phyloP scores from a whole-genome alignment of 1,140 invertebrate genomes.

The Cotesia typhae region DNA sequence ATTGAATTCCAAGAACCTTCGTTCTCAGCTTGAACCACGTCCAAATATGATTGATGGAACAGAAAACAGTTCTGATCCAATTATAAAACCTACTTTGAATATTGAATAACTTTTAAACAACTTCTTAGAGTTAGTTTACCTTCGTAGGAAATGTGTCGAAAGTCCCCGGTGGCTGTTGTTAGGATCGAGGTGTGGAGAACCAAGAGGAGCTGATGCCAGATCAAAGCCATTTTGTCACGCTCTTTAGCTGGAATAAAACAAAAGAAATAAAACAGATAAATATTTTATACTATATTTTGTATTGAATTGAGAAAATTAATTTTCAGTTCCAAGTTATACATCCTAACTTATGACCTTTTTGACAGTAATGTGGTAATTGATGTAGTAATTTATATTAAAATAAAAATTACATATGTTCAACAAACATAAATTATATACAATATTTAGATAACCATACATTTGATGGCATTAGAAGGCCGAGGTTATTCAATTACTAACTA shows the following conservation, averaged over 20 bases:
- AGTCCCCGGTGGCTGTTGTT: conserved; percentile 48
- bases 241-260: conserved; percentile 33
- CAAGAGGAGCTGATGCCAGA: conserved; percentile 33
- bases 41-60: conserved; percentile 9
- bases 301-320: too few relatives aligned
- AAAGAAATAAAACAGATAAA: conserved; percentile 4
- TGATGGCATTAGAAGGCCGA: too few relatives aligned
- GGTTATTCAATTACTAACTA: too few relatives aligned
- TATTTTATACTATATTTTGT: background rate
- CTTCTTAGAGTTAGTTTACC: conserved; percentile 43
- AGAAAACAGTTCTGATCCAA: conserved; percentile 4
- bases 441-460: too few relatives aligned
- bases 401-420: too few relatives aligned
- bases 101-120: conserved; percentile 3
- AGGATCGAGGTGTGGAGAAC: conserved; percentile 37
- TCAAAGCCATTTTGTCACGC: conserved; percentile 40
- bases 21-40: too few relatives aligned
- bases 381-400: too few relatives aligned
- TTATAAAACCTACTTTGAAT: background rate
- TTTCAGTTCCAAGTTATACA: too few relatives aligned
- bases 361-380: too few relatives aligned
- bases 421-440: too few relatives aligned
- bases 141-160: conserved; percentile 57
- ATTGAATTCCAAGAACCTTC: background rate
- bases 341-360: too few relatives aligned